Base-by-base conservation (phyloP, 2,113 vertebrate species). In the Sclerurus mexicanus region DNA sequence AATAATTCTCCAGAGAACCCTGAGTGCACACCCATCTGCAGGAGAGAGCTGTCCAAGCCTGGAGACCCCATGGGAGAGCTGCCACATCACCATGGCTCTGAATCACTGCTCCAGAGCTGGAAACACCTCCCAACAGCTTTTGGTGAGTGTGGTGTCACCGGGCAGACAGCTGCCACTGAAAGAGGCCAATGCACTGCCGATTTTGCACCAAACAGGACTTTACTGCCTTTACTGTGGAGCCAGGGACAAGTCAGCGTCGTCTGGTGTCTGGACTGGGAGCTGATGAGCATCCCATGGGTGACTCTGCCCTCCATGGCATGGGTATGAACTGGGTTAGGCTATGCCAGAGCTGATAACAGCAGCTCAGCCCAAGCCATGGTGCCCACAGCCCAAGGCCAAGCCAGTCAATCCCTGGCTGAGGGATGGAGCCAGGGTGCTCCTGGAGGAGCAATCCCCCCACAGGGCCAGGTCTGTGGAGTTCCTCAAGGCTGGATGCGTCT, bases 291-390 rank as follows among this genome's bases (percentile, higher is more conserved):
- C 53, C n/a, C 20, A 24, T 14, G 18, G 25, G 21, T 0, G 0
- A 33, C 50, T 69, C 25, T 1, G 4, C 19, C 19, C 68, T 33
- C 44, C 2, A 1, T 2, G 10, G 33, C 31, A 18, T 0, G 0
- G 5, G 35, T 12, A 7, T 0, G 4, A 39, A 3, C 12, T 1
- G 0, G 39, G 47, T 4, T 1, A 42, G 5, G 40, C 35, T 0
- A 0, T 58, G 30, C 28, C 4, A 2, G 33, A 14, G 56, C 39
- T 0, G 0, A 11, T 19, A 69, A 22, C 35, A 31, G 46, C 37
- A 37, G 74, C 44, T 85, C 50, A 31, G 46, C 37, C 50, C 11
- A 8, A 63, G 59, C 35, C 42, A 6, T 0, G 0, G 35, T 2
- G 40, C 2, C 6, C 2, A 11, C 2, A 6, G 33, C 56, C 33